phyloP scores from a whole-genome alignment of 2,113 vertebrate species.

The Spea bombifrons region DNA sequence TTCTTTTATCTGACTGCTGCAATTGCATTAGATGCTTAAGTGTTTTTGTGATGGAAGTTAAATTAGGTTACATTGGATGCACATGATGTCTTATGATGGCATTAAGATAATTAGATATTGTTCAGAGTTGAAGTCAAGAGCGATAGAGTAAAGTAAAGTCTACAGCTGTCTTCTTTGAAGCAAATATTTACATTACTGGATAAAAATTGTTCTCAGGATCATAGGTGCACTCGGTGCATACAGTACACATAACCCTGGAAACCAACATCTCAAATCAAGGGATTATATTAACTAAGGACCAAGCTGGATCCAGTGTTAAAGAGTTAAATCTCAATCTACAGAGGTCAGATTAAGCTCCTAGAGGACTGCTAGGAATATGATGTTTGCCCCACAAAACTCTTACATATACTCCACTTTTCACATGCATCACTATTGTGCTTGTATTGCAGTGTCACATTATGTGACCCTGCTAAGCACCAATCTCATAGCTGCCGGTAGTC shows the following conservation, averaged over 20 bases:
- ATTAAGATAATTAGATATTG: conserved; percentile 33
- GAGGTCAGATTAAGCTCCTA: too few relatives aligned
- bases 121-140: conserved; percentile 27
- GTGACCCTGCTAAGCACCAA: too few relatives aligned
- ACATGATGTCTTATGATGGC: conserved; percentile 30
- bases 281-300: too few relatives aligned
- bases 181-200: background rate
- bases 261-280: background rate
- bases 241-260: background rate
- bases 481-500: too few relatives aligned
- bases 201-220: background rate
- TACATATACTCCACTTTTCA: too few relatives aligned
- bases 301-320: too few relatives aligned
- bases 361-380: too few relatives aligned
- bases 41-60: conserved; percentile 35
- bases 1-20: conserved; percentile 18
- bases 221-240: background rate
- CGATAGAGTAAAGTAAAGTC: conserved; percentile 4
- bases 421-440: too few relatives aligned
- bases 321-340: too few relatives aligned
- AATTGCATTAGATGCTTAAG: conserved; percentile 34
- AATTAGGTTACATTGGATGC: conserved; percentile 40
- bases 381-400: too few relatives aligned
- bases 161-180: background rate
- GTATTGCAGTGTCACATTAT: too few relatives aligned